Conservation (phyloP, 1,140 invertebrate species). For the Lamellibrachia luymesi region DNA sequence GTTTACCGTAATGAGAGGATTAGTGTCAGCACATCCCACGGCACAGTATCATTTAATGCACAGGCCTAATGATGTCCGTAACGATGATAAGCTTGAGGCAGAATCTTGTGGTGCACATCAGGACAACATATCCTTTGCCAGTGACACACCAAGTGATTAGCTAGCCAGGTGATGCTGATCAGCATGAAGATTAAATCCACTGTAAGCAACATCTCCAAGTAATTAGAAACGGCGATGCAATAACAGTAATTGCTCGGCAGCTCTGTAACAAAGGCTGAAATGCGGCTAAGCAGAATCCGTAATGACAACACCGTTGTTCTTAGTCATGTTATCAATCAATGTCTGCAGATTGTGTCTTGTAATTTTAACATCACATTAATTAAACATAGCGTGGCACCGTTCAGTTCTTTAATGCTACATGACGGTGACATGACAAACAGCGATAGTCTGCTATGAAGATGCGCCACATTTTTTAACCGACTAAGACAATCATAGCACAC, state of each 20-base stretch:
- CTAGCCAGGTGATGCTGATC: background rate
- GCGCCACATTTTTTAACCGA: too few species aligned
- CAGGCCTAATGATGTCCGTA: background rate
- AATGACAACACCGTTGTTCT: background rate
- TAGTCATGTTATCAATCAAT: background rate
- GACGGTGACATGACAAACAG: background rate
- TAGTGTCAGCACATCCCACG: background rate
- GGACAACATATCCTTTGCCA: background rate
- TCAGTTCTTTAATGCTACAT: background rate
- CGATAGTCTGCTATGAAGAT: background rate
- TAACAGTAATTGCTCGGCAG: background rate
- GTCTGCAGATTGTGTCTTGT: background rate
- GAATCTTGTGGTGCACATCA: background rate
- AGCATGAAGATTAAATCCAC: background rate
- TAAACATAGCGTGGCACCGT: background rate
- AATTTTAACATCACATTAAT: background rate
- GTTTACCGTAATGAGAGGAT: background rate
- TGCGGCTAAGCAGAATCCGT: background rate
- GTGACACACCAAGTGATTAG: background rate
- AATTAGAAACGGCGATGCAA: background rate
- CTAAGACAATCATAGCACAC: background rate
- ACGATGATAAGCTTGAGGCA: background rate
- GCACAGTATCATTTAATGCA: background rate
- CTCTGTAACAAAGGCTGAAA: background rate
- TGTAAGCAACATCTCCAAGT: background rate